Evolutionary conservation across 92 coral and sea anemone genomes (phyloP).

Genomic region (Nematostella vectensis): DNA sequence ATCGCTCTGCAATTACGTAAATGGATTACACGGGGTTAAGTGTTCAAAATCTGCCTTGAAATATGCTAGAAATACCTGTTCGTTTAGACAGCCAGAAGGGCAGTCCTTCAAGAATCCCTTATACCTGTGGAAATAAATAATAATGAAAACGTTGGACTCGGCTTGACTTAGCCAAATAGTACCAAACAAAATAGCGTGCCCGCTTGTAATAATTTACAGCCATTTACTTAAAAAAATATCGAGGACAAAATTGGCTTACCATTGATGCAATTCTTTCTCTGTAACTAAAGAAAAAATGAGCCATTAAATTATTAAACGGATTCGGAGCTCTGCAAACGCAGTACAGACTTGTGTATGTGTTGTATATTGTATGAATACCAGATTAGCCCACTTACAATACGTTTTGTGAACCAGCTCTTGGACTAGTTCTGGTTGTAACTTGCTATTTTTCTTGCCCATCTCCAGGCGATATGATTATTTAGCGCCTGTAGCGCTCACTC

Average conservation of each 20-base stretch:
- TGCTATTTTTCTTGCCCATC: conserved; percentile 97
- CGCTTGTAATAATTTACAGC: too few species aligned
- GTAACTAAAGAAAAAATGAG: conserved; percentile 51
- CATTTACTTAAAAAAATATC: too few species aligned
- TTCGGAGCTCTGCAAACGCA: too few species aligned
- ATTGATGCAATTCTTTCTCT: conserved; percentile 94
- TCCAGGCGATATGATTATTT: too few species aligned
- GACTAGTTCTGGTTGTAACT: conserved; percentile 72
- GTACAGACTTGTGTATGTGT: too few species aligned
- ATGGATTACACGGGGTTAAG: too few species aligned
- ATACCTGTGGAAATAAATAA: conserved; percentile 41
- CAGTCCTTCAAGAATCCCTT: conserved; percentile 94
- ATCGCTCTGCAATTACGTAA: too few species aligned
- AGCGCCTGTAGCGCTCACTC: conserved; percentile 3
- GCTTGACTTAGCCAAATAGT: too few species aligned
- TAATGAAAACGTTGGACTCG: too few species aligned
- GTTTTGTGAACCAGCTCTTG: conserved; percentile 90
- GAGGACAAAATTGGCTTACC: conserved; percentile 70
- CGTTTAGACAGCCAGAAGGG: conserved; percentile 82
- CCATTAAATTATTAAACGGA: background rate
- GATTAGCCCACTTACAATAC: conserved; percentile 65
- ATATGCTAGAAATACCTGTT: conserved; percentile 65
- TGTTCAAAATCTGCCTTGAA: too few species aligned
- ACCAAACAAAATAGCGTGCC: too few species aligned
- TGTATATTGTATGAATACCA: too few species aligned